A percentile compares a stretch with the other conserved stretches of the same genome.
These are phyloP conservation scores for Druon quercuslanigerum DNA, from an alignment of 1,140 invertebrate species.

Conservation along the genomic window DNA sequence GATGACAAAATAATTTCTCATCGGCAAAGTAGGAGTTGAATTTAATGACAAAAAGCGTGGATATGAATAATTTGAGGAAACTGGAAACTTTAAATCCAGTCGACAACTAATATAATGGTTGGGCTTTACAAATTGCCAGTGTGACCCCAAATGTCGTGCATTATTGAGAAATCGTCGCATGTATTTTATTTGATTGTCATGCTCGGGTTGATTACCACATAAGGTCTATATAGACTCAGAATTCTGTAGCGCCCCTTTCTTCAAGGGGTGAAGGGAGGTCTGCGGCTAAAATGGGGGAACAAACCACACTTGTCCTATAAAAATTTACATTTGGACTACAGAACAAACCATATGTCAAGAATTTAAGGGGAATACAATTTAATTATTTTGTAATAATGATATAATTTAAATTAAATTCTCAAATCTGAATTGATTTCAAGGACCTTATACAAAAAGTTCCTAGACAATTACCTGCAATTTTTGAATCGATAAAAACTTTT, in stretches of 20 bases:
- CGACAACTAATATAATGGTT: neutral
- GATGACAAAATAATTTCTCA: too few relatives aligned
- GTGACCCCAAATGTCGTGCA: conserved; percentile 6
- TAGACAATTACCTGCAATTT: too few relatives aligned
- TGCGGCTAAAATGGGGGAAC: neutral
- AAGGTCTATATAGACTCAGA: conserved; percentile 8
- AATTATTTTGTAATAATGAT: too few relatives aligned
- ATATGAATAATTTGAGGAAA: conserved; percentile 10
- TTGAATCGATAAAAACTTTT: too few relatives aligned
- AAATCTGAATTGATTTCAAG: too few relatives aligned
- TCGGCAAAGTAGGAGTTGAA: too few relatives aligned
- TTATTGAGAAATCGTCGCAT: conserved; percentile 19
- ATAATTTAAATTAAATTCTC: too few relatives aligned
- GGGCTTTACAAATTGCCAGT: conserved; percentile 14
- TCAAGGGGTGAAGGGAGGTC: neutral
- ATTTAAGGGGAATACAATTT: too few relatives aligned
- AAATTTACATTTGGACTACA: neutral
- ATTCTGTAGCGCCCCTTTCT: conserved; percentile 14
- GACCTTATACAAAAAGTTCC: too few relatives aligned
- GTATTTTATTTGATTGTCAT: conserved; percentile 17
- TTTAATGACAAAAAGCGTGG: neutral
- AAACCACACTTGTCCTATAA: neutral
- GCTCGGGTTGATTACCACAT: conserved; percentile 8
- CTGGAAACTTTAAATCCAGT: conserved; percentile 17
- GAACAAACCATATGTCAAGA: too few relatives aligned